A percentile compares a stretch with the other conserved stretches of the same genome.
These are phyloP conservation scores for Triops longicaudatus DNA, from an alignment of 1,140 invertebrate species.

Conservation along the genomic window DNA sequence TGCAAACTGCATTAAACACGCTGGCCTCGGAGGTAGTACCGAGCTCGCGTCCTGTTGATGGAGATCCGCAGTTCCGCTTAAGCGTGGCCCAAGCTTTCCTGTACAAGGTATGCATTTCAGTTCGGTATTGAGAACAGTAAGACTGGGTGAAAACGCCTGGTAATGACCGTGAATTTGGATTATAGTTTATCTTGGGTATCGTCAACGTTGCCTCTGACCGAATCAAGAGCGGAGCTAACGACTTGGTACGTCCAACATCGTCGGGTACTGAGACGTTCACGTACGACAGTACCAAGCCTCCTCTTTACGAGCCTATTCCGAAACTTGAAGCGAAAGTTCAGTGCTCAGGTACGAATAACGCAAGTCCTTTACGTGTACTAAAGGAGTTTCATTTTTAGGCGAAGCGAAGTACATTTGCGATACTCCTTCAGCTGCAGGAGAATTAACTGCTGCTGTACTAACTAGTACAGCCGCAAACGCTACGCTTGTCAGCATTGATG, in stretches of 20 bases:
- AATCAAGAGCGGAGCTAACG: constrained; percentile 28
- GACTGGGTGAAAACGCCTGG: too few relatives aligned
- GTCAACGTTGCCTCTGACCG: background rate
- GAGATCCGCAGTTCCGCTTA: background rate
- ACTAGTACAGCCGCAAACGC: constrained; percentile 39
- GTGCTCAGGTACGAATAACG: constrained; percentile 32
- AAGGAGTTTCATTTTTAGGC: constrained; percentile 32
- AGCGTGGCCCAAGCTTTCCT: background rate
- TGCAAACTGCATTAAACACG: constrained; percentile 27
- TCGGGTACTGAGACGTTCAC: constrained; percentile 42
- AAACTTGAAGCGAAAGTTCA: constrained; percentile 42
- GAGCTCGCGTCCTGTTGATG: constrained; percentile 10
- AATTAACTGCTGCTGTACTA: constrained; percentile 42
- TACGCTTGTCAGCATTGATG: constrained; percentile 35
- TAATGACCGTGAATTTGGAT: too few relatives aligned
- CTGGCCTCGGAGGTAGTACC: constrained; percentile 27
- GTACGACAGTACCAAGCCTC: constrained; percentile 40
- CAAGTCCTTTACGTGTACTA: background rate
- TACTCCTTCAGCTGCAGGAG: constrained; percentile 37
- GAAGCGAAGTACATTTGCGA: constrained; percentile 45
- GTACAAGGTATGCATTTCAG: constrained; percentile 10
- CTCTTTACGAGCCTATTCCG: constrained; percentile 42
- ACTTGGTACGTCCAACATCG: constrained; percentile 35
- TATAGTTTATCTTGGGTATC: constrained; percentile 34
- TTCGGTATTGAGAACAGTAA: background rate